Evolutionary conservation across 1,140 invertebrate genomes (phyloP).

Genomic region (Palaemon carinicauda): DNA sequence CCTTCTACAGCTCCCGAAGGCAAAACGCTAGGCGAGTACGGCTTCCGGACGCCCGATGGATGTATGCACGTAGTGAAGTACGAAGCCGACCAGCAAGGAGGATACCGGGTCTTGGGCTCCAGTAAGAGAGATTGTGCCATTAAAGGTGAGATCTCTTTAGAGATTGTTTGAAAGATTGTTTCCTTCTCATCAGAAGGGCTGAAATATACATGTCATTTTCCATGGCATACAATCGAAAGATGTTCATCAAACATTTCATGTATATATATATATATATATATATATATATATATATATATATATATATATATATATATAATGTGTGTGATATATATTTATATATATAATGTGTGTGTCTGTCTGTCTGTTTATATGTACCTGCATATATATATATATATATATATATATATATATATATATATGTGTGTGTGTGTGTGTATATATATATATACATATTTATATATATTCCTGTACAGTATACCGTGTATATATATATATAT

Average conservation of each 20-base stretch:
- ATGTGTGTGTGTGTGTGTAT: background rate
- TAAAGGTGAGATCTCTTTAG: background rate
- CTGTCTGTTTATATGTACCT: too few species aligned
- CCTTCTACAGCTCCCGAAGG: constrained; percentile 15
- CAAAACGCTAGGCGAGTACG: constrained; percentile 35
- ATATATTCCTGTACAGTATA: background rate
- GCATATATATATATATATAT: background rate
- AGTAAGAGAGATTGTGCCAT: constrained; percentile 7
- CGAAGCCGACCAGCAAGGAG: background rate
- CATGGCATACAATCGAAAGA: too few species aligned
- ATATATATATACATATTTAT: background rate
- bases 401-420: background rate
- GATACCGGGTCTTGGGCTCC: constrained; percentile 40
- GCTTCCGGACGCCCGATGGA: constrained; percentile 40
- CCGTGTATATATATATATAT: too few species aligned
- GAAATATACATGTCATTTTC: too few species aligned
- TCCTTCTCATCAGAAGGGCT: too few species aligned
- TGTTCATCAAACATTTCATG: too few species aligned
- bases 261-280: background rate
- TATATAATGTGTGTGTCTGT: background rate
- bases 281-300: background rate
- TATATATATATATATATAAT: too few species aligned
- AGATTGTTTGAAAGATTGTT: background rate
- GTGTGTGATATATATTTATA: too few species aligned
- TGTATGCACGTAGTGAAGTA: constrained; percentile 37